A percentile compares a stretch with the other conserved stretches of the same genome.
Conservation (phyloP, 2,888 invertebrate species). For the Ryuthela nishihirai region DNA sequence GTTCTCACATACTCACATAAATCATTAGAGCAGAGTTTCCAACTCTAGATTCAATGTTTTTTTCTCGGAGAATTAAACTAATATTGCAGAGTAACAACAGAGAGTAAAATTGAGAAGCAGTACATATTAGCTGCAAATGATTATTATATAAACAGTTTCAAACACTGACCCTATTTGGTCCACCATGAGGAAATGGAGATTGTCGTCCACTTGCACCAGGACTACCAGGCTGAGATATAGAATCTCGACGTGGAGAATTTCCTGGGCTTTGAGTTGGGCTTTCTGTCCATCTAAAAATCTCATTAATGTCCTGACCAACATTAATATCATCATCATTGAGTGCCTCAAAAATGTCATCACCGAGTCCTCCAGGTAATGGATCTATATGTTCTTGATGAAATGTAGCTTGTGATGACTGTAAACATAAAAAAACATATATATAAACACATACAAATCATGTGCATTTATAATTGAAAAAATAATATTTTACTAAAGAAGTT, state of each 20-base stretch:
- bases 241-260: slow-evolving; percentile 50
- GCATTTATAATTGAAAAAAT: too few species aligned
- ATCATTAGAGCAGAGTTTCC: too few species aligned
- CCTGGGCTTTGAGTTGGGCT: slow-evolving; percentile 57
- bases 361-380: slow-evolving; percentile 29
- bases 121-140: too few species aligned
- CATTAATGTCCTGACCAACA: slow-evolving; percentile 58
- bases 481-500: too few species aligned
- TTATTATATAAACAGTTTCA: too few species aligned
- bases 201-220: slow-evolving; percentile 55
- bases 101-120: too few species aligned
- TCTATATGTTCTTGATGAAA: slow-evolving; percentile 52
- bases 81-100: too few species aligned
- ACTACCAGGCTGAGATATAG: slow-evolving; percentile 52
- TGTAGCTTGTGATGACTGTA: slow-evolving; percentile 65
- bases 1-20: too few species aligned
- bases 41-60: too few species aligned
- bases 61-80: too few species aligned
- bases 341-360: slow-evolving; percentile 28
- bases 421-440: neutral
- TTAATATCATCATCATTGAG: slow-evolving; percentile 38
- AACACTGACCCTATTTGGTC: slow-evolving; percentile 54
- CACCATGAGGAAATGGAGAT: slow-evolving; percentile 57
- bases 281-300: slow-evolving; percentile 67
- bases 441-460: too few species aligned